Conservation (phyloP, 2,113 vertebrate species). For the Nannospalax galili region DNA sequence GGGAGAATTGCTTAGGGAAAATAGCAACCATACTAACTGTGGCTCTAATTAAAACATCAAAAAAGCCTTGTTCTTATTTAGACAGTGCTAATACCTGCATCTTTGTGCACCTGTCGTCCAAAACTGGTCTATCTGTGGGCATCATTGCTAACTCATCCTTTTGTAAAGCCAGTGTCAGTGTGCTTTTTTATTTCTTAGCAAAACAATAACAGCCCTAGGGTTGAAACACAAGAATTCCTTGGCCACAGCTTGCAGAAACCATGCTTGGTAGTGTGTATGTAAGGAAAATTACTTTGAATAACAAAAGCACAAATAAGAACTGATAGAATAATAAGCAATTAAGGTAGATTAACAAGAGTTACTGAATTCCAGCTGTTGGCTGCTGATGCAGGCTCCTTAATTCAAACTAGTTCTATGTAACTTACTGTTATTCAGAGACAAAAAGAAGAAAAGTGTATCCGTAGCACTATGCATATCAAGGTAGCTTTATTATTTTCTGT, state of each 20-base stretch:
- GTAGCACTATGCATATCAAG: too few relatives aligned
- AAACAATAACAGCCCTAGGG: slow-evolving; percentile 55
- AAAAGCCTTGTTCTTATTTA: slow-evolving; percentile 59
- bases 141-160: slow-evolving; percentile 51
- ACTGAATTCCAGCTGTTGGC: slow-evolving; percentile 71
- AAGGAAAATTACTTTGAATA: slow-evolving; percentile 73
- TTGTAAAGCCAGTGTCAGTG: slow-evolving; percentile 48
- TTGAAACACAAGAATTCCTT: slow-evolving; percentile 77
- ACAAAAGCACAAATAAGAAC: slow-evolving; percentile 71
- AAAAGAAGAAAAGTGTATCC: not conserved
- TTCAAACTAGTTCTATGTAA: slow-evolving; percentile 48
- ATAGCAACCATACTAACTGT: slow-evolving; percentile 8
- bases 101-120: slow-evolving; percentile 54
- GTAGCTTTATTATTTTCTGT: not conserved
- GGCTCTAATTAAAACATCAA: slow-evolving; percentile 78
- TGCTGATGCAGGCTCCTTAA: slow-evolving; percentile 49
- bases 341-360: slow-evolving; percentile 76
- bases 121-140: not conserved
- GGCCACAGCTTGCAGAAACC: slow-evolving; percentile 60
- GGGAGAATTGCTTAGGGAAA: slow-evolving; percentile 66
- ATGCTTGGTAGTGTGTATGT: slow-evolving; percentile 58
- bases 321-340: slow-evolving; percentile 78
- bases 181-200: slow-evolving; percentile 76
- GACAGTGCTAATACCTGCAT: slow-evolving; percentile 55
- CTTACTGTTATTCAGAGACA: not conserved